A percentile compares a stretch with the other conserved stretches of the same genome.
phyloP scores from a whole-genome alignment of 1,140 invertebrate genomes.

The Drosophila mauritiana region DNA sequence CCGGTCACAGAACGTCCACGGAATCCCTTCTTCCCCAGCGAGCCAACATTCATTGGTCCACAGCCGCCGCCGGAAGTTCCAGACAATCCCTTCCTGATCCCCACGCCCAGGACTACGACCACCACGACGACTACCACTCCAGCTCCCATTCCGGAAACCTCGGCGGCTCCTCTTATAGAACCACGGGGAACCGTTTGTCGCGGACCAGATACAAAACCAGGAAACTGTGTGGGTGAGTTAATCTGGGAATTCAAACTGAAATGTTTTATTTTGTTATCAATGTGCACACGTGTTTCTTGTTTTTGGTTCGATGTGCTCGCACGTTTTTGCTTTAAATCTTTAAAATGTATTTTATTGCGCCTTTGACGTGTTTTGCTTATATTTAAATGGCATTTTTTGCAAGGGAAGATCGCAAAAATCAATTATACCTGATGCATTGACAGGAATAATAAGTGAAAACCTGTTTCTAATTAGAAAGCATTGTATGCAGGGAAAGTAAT shows the following conservation, averaged over 20 bases:
- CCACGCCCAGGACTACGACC: not conserved
- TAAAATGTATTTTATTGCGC: not conserved
- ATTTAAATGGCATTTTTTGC: not conserved
- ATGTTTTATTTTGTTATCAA: too few relatives aligned
- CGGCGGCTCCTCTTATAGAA: conserved; percentile 34
- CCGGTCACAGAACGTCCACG: conserved; percentile 54
- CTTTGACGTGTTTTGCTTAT: not conserved
- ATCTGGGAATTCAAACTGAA: not conserved
- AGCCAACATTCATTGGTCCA: conserved; percentile 33
- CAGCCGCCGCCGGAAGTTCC: conserved; percentile 6
- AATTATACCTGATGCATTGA: not conserved
- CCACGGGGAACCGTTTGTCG: conserved; percentile 48
- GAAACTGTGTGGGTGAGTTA: conserved; percentile 66
- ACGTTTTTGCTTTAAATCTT: not conserved
- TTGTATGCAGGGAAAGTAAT: not conserved
- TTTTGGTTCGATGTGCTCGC: not conserved
- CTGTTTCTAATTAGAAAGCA: not conserved
- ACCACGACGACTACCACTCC: conserved; percentile 37
- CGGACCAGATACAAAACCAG: conserved; percentile 55
- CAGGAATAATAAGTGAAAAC: not conserved
- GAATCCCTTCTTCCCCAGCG: conserved; percentile 65
- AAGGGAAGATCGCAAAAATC: not conserved
- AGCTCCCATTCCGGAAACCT: conserved; percentile 28
- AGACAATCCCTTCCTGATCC: conserved; percentile 54
- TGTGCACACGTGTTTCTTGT: not conserved